A percentile compares a stretch with the other conserved stretches of the same genome.
These are phyloP conservation scores for Desmodus rotundus DNA, from an alignment of 2,113 vertebrate species.

Conservation along the genomic window DNA sequence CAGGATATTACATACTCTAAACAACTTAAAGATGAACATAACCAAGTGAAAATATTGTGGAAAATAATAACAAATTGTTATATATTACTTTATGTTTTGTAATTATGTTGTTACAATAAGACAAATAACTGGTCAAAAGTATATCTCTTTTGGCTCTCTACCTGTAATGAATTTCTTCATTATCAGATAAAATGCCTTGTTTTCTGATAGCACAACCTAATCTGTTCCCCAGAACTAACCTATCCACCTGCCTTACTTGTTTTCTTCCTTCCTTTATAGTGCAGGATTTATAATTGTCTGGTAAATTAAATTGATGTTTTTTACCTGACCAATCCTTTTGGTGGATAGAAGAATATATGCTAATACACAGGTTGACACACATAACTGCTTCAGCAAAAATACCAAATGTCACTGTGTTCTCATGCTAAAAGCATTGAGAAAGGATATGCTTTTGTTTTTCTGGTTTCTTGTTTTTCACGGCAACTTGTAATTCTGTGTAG, in stretches of 20 bases:
- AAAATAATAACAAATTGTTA: neutral
- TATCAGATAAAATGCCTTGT: neutral
- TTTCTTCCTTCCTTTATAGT: neutral
- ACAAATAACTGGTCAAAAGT: constrained; percentile 10
- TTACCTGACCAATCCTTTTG: neutral
- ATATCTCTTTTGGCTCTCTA: neutral
- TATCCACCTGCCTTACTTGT: neutral
- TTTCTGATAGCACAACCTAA: neutral
- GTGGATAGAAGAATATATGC: neutral
- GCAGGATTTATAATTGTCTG: neutral
- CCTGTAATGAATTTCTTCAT: neutral
- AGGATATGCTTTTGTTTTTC: neutral
- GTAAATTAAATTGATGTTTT: constrained; percentile 27
- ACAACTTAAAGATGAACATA: constrained; percentile 10
- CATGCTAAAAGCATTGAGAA: neutral
- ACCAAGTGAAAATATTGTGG: constrained; percentile 1
- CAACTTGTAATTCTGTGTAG: constrained; percentile 5
- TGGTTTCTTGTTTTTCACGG: constrained; percentile 28
- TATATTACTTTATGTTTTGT: neutral
- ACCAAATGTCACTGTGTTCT: neutral
- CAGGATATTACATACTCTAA: neutral
- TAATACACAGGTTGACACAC: neutral
- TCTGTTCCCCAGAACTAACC: neutral
- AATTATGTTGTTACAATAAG: neutral
- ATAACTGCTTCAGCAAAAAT: constrained; percentile 30